These are phyloP conservation scores for Eurytoma californica DNA, from an alignment of 2,888 invertebrate species.

Conservation along the genomic window DNA sequence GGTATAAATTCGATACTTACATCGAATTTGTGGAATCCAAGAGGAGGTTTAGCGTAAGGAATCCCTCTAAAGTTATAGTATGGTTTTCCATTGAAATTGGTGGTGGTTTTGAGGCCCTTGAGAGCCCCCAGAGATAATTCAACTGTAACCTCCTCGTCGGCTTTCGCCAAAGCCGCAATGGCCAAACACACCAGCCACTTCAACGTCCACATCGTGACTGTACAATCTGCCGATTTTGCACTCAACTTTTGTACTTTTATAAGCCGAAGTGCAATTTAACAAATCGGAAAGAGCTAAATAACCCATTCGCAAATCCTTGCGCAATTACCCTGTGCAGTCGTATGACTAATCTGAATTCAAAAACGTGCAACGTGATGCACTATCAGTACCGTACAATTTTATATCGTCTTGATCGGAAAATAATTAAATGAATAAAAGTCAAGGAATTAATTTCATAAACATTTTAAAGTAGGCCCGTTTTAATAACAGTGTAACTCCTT, in stretches of 20 bases:
- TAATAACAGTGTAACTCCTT: too few relatives aligned
- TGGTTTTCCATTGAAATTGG: conserved; percentile 59
- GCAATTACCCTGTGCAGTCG: conserved; percentile 4
- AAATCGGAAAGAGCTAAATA: conserved; percentile 35
- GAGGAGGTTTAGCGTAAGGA: conserved; percentile 68
- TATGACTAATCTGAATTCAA: not conserved
- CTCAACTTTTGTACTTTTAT: conserved; percentile 47
- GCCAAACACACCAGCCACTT: conserved; percentile 41
- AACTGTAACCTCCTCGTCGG: conserved; percentile 63
- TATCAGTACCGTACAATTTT: too few relatives aligned
- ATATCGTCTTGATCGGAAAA: too few relatives aligned
- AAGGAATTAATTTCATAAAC: too few relatives aligned
- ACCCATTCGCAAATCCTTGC: conserved; percentile 20
- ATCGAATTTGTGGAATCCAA: conserved; percentile 66
- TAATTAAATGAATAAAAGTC: too few relatives aligned
- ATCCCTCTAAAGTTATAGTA: conserved; percentile 69
- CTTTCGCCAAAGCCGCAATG: conserved; percentile 8
- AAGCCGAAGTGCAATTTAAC: conserved; percentile 21
- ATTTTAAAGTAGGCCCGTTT: too few relatives aligned
- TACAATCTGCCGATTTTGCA: conserved; percentile 19
- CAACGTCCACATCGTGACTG: conserved; percentile 53
- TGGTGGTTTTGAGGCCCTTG: conserved; percentile 64
- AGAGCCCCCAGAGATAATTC: conserved; percentile 66
- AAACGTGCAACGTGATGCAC: too few relatives aligned
- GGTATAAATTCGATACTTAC: conserved; percentile 58